A percentile compares a stretch with the other conserved stretches of the same genome.
phyloP scores from a whole-genome alignment of 2,888 invertebrate genomes.

The Lottia scabra region DNA sequence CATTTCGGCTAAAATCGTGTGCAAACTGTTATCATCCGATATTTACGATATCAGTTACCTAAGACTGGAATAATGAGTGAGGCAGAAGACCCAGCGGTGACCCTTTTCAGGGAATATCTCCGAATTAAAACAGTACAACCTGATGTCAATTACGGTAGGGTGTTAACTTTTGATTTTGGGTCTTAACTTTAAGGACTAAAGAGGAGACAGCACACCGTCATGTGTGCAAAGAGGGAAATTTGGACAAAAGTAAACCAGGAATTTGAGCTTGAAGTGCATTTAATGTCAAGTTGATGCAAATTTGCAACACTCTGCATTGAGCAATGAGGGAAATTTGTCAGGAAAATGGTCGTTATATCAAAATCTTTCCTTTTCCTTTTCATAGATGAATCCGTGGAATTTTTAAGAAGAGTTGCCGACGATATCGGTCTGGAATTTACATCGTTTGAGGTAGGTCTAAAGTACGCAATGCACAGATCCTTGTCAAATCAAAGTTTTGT shows the following conservation, averaged over 20 bases:
- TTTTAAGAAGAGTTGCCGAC: constrained; percentile 81
- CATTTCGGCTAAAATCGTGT: no score
- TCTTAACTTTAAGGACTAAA: no score
- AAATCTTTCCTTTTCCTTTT: background rate
- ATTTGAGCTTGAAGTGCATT: no score
- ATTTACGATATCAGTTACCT: no score
- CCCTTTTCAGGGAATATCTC: constrained; percentile 86
- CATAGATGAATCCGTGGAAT: constrained; percentile 65
- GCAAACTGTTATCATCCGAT: no score
- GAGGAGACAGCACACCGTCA: no score
- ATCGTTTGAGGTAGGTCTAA: constrained; percentile 44
- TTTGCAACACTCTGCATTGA: background rate
- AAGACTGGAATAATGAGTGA: no score
- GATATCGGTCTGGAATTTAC: constrained; percentile 77
- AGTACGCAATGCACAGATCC: no score
- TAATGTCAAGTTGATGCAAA: background rate
- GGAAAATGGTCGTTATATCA: background rate
- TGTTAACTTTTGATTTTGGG: no score
- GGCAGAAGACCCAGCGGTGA: constrained; percentile 72
- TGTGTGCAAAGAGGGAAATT: background rate
- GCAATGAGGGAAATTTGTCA: background rate
- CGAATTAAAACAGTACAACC: constrained; percentile 90
- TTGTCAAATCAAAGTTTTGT: no score
- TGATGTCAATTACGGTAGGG: constrained; percentile 83
- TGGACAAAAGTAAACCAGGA: no score